Conservation (phyloP, 2,888 invertebrate genomes). For the Ceriagrion tenellum region DNA sequence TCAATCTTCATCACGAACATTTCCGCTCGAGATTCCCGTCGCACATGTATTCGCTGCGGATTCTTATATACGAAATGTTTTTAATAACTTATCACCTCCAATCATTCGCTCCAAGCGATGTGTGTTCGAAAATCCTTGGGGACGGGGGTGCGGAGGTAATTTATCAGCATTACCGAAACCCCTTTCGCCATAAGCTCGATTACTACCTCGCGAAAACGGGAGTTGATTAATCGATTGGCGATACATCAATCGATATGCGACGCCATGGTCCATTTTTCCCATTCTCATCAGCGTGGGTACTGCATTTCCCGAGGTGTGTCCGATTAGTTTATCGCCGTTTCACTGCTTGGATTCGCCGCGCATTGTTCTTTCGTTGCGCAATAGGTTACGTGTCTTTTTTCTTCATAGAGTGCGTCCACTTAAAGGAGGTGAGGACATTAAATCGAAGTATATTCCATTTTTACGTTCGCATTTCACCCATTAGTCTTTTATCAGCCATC, state of each 20-base stretch:
- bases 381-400: no score
- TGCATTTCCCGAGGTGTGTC: not conserved
- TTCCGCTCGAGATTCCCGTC: not conserved
- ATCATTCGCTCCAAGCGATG: not conserved
- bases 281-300: not conserved
- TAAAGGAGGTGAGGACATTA: no score
- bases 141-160: not conserved
- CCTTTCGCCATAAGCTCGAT: not conserved
- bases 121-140: not conserved
- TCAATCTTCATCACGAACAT: constrained; percentile 1
- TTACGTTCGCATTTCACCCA: no score
- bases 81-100: constrained; percentile 31
- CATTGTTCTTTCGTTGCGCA: no score
- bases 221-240: constrained; percentile 4
- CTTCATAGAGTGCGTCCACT: no score
- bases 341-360: no score
- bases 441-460: no score
- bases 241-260: not conserved
- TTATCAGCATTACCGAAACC: constrained; percentile 5
- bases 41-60: not conserved
- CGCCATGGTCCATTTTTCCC: not conserved
- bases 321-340: not conserved
- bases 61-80: not conserved
- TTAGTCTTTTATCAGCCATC: no score
- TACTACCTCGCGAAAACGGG: not conserved